These are phyloP conservation scores for Rhamphomyia laevipes DNA, from an alignment of 2,888 invertebrate species.

Conservation along the genomic window DNA sequence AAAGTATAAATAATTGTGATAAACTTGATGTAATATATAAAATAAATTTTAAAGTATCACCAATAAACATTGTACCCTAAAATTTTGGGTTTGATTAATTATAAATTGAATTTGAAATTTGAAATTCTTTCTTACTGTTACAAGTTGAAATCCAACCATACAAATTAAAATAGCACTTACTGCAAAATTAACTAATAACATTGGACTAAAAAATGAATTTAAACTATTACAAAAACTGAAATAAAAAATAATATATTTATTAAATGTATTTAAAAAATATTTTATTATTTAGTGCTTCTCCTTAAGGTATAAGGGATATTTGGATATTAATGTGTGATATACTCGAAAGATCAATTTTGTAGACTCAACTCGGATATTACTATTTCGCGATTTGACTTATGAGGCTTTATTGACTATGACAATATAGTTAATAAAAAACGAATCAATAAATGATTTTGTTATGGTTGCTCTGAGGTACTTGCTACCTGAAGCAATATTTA, in stretches of 20 bases:
- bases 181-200: constrained; percentile 30
- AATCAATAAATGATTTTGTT: no score
- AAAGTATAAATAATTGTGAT: constrained; percentile 32
- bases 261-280: background rate
- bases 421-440: no score
- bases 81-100: background rate
- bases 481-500: no score
- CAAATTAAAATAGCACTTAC: constrained; percentile 35
- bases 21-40: constrained; percentile 32
- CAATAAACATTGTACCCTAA: constrained; percentile 30
- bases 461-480: no score
- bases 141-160: constrained; percentile 36
- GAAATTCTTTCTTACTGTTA: constrained; percentile 22
- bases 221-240: constrained; percentile 27
- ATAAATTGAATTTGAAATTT: background rate
- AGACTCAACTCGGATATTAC: no score
- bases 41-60: constrained; percentile 31
- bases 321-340: no score
- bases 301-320: no score
- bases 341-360: no score
- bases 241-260: background rate
- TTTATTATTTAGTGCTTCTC: no score
- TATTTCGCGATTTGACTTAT: no score
- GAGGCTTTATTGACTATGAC: no score
- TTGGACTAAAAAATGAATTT: constrained; percentile 33